phyloP scores from a whole-genome alignment of 2,113 vertebrate genomes.

The Entelurus aequoreus region DNA sequence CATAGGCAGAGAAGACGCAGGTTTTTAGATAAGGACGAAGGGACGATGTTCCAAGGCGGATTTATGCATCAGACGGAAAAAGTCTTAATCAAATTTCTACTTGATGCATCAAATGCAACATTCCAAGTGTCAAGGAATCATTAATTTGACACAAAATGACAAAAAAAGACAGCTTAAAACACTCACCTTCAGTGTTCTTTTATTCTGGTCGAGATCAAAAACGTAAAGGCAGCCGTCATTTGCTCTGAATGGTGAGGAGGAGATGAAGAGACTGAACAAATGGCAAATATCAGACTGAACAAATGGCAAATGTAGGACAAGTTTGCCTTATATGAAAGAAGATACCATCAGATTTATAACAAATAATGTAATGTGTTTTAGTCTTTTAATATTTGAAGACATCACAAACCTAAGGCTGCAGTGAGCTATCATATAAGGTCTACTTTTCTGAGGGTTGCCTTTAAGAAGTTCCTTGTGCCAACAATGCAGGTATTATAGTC shows the following conservation, averaged over 20 bases:
- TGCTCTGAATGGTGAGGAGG: constrained; percentile 68
- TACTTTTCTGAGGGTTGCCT: too few relatives aligned
- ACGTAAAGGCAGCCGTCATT: constrained; percentile 90
- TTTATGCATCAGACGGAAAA: too few relatives aligned
- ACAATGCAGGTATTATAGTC: background rate
- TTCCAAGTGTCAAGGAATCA: too few relatives aligned
- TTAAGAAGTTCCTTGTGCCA: background rate
- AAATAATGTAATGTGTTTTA: too few relatives aligned
- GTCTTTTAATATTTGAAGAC: too few relatives aligned
- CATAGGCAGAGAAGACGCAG: constrained; percentile 1
- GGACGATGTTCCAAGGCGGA: background rate
- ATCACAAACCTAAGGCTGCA: too few relatives aligned
- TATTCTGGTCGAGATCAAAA: constrained; percentile 86
- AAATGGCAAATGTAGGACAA: too few relatives aligned
- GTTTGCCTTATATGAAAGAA: too few relatives aligned
- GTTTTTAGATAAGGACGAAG: background rate
- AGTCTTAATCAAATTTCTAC: too few relatives aligned
- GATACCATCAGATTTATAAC: too few relatives aligned
- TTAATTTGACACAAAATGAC: background rate
- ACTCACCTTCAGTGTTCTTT: constrained; percentile 83
- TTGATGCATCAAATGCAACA: too few relatives aligned
- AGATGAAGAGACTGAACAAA: constrained; percentile 1
- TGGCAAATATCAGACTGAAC: background rate
- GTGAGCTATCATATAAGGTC: too few relatives aligned
- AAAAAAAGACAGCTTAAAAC: background rate